These are phyloP conservation scores for Conus betulinus DNA, from an alignment of 1,140 invertebrate genomes.

Conservation along the genomic window DNA sequence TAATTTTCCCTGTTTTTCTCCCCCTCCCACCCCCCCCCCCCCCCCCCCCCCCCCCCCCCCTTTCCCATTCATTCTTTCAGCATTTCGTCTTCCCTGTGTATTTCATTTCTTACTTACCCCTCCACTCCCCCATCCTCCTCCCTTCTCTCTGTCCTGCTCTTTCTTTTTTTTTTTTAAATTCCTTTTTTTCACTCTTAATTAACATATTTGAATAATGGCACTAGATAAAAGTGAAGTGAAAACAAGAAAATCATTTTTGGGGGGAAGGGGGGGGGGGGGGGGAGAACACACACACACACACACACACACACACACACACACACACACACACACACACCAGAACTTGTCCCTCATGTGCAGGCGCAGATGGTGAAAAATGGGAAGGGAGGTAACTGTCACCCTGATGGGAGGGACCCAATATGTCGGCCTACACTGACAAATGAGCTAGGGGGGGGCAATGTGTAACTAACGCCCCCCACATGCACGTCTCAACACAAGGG, in stretches of 20 bases:
- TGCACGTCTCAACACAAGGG: too few relatives aligned
- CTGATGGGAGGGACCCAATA: constrained; percentile 1
- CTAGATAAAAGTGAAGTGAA: too few relatives aligned
- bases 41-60: too few relatives aligned
- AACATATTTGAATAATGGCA: too few relatives aligned
- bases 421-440: background rate
- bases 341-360: background rate
- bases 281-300: background rate
- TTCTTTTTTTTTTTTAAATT: background rate
- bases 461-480: background rate
- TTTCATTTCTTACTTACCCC: background rate
- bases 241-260: too few relatives aligned
- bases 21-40: background rate
- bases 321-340: constrained; percentile 8
- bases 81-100: background rate
- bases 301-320: constrained; percentile 1
- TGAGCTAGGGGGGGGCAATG: background rate
- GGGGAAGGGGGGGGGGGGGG: too few relatives aligned
- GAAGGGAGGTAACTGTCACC: background rate
- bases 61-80: background rate
- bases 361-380: background rate
- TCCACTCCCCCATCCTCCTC: background rate
- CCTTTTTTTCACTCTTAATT: too few relatives aligned
- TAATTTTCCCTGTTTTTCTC: background rate
- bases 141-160: background rate